Evolutionary conservation across 2,888 invertebrate genomes (phyloP).

Genomic region (Sphaerophoria taeniata): DNA sequence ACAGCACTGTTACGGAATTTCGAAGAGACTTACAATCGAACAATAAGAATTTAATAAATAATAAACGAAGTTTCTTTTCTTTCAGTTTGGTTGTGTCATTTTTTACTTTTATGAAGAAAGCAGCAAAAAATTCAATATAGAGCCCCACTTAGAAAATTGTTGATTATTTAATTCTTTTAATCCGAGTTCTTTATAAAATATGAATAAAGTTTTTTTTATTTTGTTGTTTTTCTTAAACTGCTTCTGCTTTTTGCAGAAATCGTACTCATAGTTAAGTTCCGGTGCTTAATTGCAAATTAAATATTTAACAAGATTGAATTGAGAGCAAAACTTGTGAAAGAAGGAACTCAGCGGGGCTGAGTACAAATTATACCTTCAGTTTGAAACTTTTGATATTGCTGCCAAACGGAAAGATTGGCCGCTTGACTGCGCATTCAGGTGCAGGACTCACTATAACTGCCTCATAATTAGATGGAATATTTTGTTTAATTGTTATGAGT

Average conservation of each 20-base stretch:
- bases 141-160: constrained; percentile 24
- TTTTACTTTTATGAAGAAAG: not conserved
- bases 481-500: constrained; percentile 17
- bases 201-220: constrained; percentile 34
- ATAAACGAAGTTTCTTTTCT: constrained; percentile 3
- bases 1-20: no score
- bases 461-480: constrained; percentile 39
- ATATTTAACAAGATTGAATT: constrained; percentile 60
- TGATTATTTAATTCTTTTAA: constrained; percentile 31
- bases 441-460: not conserved
- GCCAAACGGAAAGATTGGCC: not conserved
- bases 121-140: constrained; percentile 18
- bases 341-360: not conserved
- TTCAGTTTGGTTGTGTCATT: not conserved
- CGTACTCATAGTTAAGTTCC: constrained; percentile 30
- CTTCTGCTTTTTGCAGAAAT: not conserved
- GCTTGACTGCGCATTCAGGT: constrained; percentile 9
- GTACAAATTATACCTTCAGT: not conserved
- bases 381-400: constrained; percentile 1
- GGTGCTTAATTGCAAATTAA: constrained; percentile 67
- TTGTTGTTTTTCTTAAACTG: not conserved
- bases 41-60: constrained; percentile 9
- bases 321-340: constrained; percentile 14
- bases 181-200: constrained; percentile 48
- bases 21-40: not conserved